A percentile compares a stretch with the other conserved stretches of the same genome.
These are phyloP conservation scores for Ailuropoda melanoleuca DNA, from an alignment of 2,113 vertebrate species.

Conservation along the genomic window DNA sequence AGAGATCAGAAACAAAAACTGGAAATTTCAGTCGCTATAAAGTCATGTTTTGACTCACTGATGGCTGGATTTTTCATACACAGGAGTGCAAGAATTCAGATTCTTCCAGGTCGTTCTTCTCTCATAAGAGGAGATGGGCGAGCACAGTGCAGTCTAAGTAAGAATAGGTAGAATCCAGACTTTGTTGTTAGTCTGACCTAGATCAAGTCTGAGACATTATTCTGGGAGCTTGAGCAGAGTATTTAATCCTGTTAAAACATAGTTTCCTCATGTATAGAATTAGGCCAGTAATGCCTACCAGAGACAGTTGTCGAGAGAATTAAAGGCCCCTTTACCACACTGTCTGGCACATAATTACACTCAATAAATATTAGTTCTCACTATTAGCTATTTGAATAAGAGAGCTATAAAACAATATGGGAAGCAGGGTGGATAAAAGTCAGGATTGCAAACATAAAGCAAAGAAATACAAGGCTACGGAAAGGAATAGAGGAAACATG, in stretches of 20 bases:
- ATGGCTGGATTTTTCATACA: background rate
- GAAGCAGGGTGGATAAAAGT: background rate
- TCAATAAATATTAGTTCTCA: background rate
- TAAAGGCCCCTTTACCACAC: background rate
- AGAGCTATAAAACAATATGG: background rate
- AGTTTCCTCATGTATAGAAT: background rate
- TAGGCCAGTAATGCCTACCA: background rate
- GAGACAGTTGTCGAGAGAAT: constrained; percentile 16
- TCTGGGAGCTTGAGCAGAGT: background rate
- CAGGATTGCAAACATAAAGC: background rate
- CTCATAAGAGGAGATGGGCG: background rate
- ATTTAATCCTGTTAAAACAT: background rate
- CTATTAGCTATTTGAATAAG: background rate
- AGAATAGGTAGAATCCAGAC: background rate
- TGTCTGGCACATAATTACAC: background rate
- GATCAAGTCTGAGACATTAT: background rate
- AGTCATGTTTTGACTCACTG: background rate
- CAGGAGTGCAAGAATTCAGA: background rate
- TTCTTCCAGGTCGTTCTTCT: background rate
- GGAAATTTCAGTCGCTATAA: background rate
- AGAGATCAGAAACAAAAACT: background rate
- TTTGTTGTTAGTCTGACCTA: background rate
- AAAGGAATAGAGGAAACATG: background rate
- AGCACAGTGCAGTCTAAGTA: accelerated
- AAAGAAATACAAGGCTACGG: background rate